Evolutionary conservation across 2,888 invertebrate species (phyloP).

Genomic region (Drosophila macrospina): DNA sequence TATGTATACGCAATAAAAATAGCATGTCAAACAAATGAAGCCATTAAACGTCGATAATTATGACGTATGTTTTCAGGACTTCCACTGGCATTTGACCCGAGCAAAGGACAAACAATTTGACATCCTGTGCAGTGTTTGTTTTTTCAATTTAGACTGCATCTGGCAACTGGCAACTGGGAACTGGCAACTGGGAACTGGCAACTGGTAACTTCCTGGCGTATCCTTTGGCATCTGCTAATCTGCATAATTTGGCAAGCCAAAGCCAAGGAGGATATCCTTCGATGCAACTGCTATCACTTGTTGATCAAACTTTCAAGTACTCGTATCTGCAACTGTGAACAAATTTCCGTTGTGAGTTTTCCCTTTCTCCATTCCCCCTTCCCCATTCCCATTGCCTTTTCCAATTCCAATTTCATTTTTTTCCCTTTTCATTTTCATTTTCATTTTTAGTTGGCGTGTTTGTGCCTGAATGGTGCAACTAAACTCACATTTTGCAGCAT

Average conservation of each 20-base stretch:
- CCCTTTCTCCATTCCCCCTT: constrained; percentile 8
- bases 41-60: constrained; percentile 17
- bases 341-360: constrained; percentile 49
- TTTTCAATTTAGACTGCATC: constrained; percentile 28
- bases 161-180: constrained; percentile 18
- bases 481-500: constrained; percentile 55
- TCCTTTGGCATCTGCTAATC: constrained; percentile 50
- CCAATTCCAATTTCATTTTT: constrained; percentile 3
- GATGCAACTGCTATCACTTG: constrained; percentile 45
- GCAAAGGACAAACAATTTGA: neutral
- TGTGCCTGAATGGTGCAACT: constrained; percentile 39
- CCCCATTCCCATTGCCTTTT: constrained; percentile 26
- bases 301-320: constrained; percentile 44
- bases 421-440: constrained; percentile 6
- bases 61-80: constrained; percentile 5
- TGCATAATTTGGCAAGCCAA: constrained; percentile 66
- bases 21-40: constrained; percentile 7
- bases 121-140: constrained; percentile 16
- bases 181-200: constrained; percentile 11
- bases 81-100: constrained; percentile 8
- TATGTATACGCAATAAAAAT: constrained; percentile 14
- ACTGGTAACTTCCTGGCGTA: constrained; percentile 26
- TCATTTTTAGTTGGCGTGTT: constrained; percentile 35
- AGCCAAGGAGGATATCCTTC: constrained; percentile 30
- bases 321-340: constrained; percentile 26